Conservation (phyloP, 2,888 invertebrate genomes). For the Esperia sulphurella region DNA sequence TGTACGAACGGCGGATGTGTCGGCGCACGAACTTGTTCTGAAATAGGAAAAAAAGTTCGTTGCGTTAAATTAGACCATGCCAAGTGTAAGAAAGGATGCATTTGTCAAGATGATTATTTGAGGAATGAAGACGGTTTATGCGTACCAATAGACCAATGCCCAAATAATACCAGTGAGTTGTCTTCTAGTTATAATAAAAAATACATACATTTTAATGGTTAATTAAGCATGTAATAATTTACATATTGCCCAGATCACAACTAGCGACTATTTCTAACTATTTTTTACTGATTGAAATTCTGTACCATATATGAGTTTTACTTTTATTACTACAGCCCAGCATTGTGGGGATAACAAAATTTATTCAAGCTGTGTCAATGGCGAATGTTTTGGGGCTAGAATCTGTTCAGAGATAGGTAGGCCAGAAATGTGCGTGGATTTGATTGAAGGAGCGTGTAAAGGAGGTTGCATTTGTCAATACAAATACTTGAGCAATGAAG, state of each 20-base stretch:
- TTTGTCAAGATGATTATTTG: constrained; percentile 13
- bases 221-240: too few relatives aligned
- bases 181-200: not conserved
- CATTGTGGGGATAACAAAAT: constrained; percentile 19
- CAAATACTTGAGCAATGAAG: constrained; percentile 9
- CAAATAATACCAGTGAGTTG: not conserved
- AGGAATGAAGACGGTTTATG: constrained; percentile 13
- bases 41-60: constrained; percentile 4
- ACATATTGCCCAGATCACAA: too few relatives aligned
- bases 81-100: constrained; percentile 12
- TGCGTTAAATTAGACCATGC: constrained; percentile 14
- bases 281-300: too few relatives aligned
- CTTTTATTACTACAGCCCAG: constrained; percentile 10
- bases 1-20: constrained; percentile 26
- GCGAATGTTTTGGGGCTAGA: constrained; percentile 18
- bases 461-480: constrained; percentile 14
- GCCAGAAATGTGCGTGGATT: constrained; percentile 15
- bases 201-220: too few relatives aligned
- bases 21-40: constrained; percentile 10
- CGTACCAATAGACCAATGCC: constrained; percentile 6
- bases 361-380: constrained; percentile 20
- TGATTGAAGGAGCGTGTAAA: constrained; percentile 7
- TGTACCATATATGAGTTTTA: too few relatives aligned
- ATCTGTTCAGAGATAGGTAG: constrained; percentile 9
- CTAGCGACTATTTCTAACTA: too few relatives aligned